These are phyloP conservation scores for Emmelina monodactyla DNA, from an alignment of 2,888 invertebrate genomes.

Conservation along the genomic window DNA sequence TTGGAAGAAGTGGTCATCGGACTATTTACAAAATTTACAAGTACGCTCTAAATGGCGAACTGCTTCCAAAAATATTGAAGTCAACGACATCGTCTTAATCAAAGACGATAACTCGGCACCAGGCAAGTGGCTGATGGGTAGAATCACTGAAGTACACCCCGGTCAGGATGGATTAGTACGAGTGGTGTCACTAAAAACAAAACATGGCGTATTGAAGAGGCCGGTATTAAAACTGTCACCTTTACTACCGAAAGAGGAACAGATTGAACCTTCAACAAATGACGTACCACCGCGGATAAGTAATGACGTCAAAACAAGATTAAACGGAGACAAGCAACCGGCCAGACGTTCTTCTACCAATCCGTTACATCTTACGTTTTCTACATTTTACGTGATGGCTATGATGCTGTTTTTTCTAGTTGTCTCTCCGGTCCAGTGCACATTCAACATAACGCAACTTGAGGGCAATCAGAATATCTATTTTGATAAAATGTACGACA, in stretches of 20 bases:
- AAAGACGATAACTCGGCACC: not conserved
- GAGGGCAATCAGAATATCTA: conserved; percentile 4
- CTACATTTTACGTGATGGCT: no score
- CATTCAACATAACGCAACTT: conserved; percentile 1
- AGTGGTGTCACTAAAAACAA: conserved; percentile 3
- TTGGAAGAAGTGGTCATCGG: not conserved
- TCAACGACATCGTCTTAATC: not conserved
- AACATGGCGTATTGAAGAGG: not conserved
- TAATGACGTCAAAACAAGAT: not conserved
- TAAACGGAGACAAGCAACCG: no score
- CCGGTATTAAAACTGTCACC: conserved; percentile 2
- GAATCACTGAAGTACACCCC: not conserved
- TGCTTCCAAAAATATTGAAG: not conserved
- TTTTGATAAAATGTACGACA: conserved; percentile 5
- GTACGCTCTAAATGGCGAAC: not conserved
- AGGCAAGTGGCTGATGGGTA: conserved; percentile 1
- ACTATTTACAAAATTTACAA: not conserved
- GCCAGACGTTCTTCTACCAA: no score
- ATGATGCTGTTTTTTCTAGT: not conserved
- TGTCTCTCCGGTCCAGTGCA: not conserved
- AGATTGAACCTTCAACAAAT: no score
- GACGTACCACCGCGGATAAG: no score
- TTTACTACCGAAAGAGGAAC: not conserved
- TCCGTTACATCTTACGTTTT: no score
- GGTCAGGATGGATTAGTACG: not conserved